phyloP scores from a whole-genome alignment of 2,888 invertebrate genomes.

The Netelia inedita region DNA sequence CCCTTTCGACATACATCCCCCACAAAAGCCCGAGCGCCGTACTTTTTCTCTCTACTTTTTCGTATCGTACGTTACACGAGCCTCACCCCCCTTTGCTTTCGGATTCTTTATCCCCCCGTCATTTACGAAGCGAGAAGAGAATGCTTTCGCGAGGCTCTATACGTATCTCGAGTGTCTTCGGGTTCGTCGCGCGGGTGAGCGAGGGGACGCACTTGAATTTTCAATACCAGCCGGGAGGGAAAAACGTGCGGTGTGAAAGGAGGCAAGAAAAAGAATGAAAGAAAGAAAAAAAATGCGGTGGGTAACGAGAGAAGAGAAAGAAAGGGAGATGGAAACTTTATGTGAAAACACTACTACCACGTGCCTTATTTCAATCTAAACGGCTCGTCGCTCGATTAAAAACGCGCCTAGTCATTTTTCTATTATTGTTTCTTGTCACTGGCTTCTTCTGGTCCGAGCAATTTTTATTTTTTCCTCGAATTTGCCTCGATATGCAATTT shows the following conservation, averaged over 20 bases:
- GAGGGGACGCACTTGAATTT: slow-evolving; percentile 64
- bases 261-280: slow-evolving; percentile 23
- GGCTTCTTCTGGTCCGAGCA: background rate
- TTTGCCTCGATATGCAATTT: too few relatives aligned
- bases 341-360: background rate
- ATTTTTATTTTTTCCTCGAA: background rate
- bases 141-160: slow-evolving; percentile 21
- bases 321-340: background rate
- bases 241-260: slow-evolving; percentile 54
- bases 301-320: background rate
- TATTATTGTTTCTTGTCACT: slow-evolving; percentile 19
- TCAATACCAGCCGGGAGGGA: slow-evolving; percentile 36
- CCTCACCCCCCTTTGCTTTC: slow-evolving; percentile 57
- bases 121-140: background rate
- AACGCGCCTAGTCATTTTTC: slow-evolving; percentile 34
- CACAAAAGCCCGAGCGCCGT: slow-evolving; percentile 4
- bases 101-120: slow-evolving; percentile 37
- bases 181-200: slow-evolving; percentile 42
- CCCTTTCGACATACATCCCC: slow-evolving; percentile 46
- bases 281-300: slow-evolving; percentile 10
- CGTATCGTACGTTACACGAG: slow-evolving; percentile 43
- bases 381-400: slow-evolving; percentile 57
- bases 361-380: slow-evolving; percentile 66
- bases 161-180: slow-evolving; percentile 51
- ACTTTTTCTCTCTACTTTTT: slow-evolving; percentile 49